Percentiles rank a stretch among this genome's conserved stretches.
phyloP scores from a whole-genome alignment of 2,113 vertebrate genomes.

The Scatophagus argus region DNA sequence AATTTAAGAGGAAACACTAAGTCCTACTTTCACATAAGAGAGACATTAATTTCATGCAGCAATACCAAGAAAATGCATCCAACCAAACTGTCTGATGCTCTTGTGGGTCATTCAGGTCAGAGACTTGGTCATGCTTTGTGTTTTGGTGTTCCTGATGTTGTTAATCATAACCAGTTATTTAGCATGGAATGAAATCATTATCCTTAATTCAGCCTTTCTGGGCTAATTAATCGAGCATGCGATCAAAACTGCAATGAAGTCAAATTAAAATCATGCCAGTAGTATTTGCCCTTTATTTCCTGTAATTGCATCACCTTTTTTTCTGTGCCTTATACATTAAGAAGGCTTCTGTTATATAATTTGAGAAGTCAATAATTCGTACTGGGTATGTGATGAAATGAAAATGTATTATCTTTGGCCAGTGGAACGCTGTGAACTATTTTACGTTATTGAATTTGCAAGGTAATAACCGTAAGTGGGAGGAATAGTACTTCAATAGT shows the following conservation, averaged over 20 bases:
- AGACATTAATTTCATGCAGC: too few species aligned
- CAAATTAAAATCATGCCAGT: conserved; percentile 39
- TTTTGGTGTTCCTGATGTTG: conserved; percentile 60
- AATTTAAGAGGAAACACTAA: not conserved
- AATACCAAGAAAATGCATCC: not conserved
- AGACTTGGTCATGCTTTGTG: conserved; percentile 71
- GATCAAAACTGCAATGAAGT: conserved; percentile 41
- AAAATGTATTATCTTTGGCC: conserved; percentile 29
- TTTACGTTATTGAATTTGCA: conserved; percentile 30
- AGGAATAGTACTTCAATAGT: conserved; percentile 3
- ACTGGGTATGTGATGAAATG: conserved; percentile 9
- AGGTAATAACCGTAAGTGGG: conserved; percentile 12
- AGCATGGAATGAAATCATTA: conserved; percentile 51
- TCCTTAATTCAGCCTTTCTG: conserved; percentile 52
- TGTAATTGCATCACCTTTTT: conserved; percentile 48
- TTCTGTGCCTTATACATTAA: not conserved
- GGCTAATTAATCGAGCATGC: conserved; percentile 52
- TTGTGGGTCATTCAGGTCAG: conserved; percentile 13
- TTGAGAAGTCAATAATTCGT: conserved; percentile 12
- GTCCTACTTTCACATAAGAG: not conserved
- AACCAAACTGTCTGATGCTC: not conserved
- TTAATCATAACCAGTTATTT: conserved; percentile 58
- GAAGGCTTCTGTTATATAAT: conserved; percentile 30
- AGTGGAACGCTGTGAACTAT: not conserved
- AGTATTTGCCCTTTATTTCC: conserved; percentile 47